These are phyloP conservation scores for Allobates femoralis DNA, from an alignment of 2,797 vertebrate species.

Conservation along the genomic window DNA sequence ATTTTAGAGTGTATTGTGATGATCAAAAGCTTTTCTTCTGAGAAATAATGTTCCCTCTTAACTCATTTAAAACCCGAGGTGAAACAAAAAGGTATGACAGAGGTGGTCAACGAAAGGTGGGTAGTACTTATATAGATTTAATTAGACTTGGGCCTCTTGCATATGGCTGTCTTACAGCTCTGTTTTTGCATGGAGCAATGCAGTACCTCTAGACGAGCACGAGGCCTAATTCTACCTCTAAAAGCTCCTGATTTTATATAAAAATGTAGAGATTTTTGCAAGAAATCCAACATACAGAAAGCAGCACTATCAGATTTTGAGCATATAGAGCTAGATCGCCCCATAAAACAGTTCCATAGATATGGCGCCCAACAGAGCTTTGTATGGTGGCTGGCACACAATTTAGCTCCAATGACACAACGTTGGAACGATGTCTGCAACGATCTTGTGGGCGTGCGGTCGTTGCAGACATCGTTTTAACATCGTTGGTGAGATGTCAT, in stretches of 20 bases:
- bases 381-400: no score
- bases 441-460: no score
- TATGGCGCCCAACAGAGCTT: no score
- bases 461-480: no score
- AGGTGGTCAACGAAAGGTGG: slow-evolving; percentile 27
- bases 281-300: not conserved
- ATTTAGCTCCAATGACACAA: no score
- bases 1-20: slow-evolving; percentile 58
- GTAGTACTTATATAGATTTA: not conserved
- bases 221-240: not conserved
- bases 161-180: not conserved
- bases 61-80: slow-evolving; percentile 41
- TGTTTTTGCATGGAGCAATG: not conserved
- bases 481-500: no score
- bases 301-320: not conserved
- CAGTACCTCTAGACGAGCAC: not conserved
- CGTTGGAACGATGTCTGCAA: no score
- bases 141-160: not conserved
- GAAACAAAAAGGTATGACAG: slow-evolving; percentile 34
- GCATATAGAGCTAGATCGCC: not conserved
- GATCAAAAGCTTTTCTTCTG: slow-evolving; percentile 57
- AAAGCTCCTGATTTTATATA: not conserved
- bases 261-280: not conserved
- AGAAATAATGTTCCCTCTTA: slow-evolving; percentile 55
- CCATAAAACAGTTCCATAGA: not conserved